Conservation (phyloP, 2,888 invertebrate genomes). For the Apamea monoglypha region DNA sequence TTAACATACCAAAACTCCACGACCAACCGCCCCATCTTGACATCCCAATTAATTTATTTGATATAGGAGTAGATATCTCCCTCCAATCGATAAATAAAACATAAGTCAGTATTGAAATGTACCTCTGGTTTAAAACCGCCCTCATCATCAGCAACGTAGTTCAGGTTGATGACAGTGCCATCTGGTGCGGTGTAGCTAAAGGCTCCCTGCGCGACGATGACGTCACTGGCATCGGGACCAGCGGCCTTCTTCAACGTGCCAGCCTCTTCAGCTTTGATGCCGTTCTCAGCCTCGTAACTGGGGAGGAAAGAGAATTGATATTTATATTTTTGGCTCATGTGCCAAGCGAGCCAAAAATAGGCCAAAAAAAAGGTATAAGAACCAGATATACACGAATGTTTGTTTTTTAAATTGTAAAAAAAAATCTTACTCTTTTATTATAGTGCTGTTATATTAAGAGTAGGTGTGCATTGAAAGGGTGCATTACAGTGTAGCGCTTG, state of each 20-base stretch:
- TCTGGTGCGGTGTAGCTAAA: conserved; percentile 93
- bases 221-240: conserved; percentile 92
- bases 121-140: conserved; percentile 91
- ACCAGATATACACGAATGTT: not conserved
- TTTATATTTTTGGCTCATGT: not conserved
- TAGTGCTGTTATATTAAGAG: not conserved
- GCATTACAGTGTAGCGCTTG: not conserved
- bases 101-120: conserved; percentile 22
- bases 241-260: conserved; percentile 94
- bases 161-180: conserved; percentile 92
- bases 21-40: too few species aligned
- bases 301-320: not conserved
- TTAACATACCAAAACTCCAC: too few species aligned
- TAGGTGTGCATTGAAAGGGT: too few species aligned
- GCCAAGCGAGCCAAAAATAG: too few species aligned
- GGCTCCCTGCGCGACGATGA: conserved; percentile 92
- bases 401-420: not conserved
- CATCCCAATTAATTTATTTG: not conserved
- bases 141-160: conserved; percentile 93
- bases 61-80: too few species aligned
- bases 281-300: conserved; percentile 95
- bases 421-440: not conserved
- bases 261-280: conserved; percentile 94
- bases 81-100: not conserved
- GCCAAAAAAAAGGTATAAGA: too few species aligned